Base-by-base conservation (phyloP, 2,113 vertebrate genomes). In the Baryphthengus martii region DNA sequence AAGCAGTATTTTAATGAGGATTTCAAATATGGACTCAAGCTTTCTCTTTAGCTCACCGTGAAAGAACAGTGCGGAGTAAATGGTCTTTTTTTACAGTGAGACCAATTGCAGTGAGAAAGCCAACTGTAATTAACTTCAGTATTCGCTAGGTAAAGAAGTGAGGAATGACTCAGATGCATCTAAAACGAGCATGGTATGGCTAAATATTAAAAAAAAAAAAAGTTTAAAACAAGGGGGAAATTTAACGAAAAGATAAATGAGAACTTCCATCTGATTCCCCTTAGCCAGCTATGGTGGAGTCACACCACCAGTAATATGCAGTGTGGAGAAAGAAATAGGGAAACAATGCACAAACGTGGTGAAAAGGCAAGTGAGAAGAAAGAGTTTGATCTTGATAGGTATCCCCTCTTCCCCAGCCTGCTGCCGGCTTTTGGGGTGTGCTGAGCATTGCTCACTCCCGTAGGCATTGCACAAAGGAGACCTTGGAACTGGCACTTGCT, bases 1-100 rank as follows among this genome's bases (percentile, higher is more conserved):
- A 96, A 90, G 75, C 83, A 85, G 75, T 80, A 90, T 79, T 90
- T 93, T 88, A 95, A 94, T 96, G 88, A 94, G 79, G 88, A 84
- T 95, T 94, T 96, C 52, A 78, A n/a, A 96, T 84, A 92, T 45
- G 72, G 79, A 75, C 65, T 88, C 61, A 11, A 59, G 76, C 71
- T 92, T 94, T 95, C 85, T 91, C 55, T 96, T 89, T 37, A 74
- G 72, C 72, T 94, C 79, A 61, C 55, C 17, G 1, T 75, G 73
- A 94, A 35, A 83, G 42, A 95, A 72, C 10, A 55, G 72, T 4
- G 0, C 52, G 67, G 47, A 85, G 83, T 59, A 96, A 90, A 92
- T 49, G 3, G 40, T 58, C 50, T 52, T 26, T 52, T 52, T 28
- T 52, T 52, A 18, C 26, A 28, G 25, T 52, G 50, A 52, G 26